Conservation (phyloP, 1,140 invertebrate genomes). For the Rhopalosiphum padi region DNA sequence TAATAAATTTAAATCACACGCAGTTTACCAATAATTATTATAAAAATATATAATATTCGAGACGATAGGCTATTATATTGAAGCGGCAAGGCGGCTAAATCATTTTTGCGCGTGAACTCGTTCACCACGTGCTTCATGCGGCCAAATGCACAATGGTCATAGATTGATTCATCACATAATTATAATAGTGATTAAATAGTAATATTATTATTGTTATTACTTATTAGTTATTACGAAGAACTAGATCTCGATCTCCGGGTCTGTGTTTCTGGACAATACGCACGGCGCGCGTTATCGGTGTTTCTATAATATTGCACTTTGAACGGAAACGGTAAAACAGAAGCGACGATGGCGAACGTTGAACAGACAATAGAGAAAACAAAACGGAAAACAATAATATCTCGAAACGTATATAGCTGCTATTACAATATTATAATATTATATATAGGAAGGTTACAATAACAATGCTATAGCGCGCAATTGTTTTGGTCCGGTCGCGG, state of each 20-base stretch:
- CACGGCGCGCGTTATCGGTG: neutral
- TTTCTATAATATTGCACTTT: neutral
- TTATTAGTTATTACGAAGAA: neutral
- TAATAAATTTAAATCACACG: neutral
- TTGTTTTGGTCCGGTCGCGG: neutral
- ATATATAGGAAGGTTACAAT: neutral
- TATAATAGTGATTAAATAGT: neutral
- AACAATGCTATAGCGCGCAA: neutral
- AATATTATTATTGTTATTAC: neutral
- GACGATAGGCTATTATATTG: neutral
- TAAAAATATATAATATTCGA: neutral
- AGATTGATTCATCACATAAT: neutral
- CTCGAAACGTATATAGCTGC: neutral
- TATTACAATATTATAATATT: neutral
- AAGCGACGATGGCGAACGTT: neutral
- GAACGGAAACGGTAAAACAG: neutral
- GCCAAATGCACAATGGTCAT: neutral
- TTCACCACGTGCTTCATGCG: neutral
- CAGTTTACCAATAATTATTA: neutral
- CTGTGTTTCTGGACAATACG: slow-evolving; percentile 2
- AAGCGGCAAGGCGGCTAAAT: neutral
- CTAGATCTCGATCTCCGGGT: neutral
- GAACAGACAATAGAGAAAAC: neutral
- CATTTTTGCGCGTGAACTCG: neutral
- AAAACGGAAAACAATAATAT: neutral